phyloP scores from a whole-genome alignment of 2,797 vertebrate genomes.

The Spinus olivaceus region DNA sequence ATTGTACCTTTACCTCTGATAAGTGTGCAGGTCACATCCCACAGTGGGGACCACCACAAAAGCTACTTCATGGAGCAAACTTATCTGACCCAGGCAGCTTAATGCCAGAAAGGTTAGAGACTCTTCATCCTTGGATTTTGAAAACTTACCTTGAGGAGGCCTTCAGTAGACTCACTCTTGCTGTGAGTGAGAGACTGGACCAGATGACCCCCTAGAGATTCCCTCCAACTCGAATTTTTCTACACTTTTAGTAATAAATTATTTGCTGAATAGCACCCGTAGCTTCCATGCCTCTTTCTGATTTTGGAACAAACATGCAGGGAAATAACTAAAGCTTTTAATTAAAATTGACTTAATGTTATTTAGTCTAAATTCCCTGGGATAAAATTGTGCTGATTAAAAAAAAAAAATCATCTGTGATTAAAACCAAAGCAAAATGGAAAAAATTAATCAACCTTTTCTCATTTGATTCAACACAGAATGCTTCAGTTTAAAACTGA shows the following conservation, averaged over 20 bases:
- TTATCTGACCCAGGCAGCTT: not conserved
- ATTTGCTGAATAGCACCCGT: not conserved
- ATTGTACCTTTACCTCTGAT: not conserved
- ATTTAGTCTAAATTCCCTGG: not conserved
- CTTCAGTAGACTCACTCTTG: not conserved
- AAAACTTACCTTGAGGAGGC: not conserved
- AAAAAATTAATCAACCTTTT: not conserved
- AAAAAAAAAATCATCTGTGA: not conserved
- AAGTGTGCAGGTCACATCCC: not conserved
- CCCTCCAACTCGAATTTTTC: not conserved
- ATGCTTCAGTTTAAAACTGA: not conserved
- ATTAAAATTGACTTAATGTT: not conserved
- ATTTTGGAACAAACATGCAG: not conserved
- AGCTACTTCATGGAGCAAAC: not conserved
- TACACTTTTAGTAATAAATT: not conserved
- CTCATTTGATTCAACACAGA: not conserved
- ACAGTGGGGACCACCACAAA: fast-evolving
- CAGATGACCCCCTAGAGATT: not conserved
- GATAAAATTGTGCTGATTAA: not conserved
- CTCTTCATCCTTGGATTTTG: not conserved
- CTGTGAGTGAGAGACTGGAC: not conserved
- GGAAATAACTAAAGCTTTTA: not conserved
- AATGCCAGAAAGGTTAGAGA: fast-evolving
- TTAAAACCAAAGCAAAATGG: not conserved
- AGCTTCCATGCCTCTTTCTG: not conserved